Evolutionary conservation across 2,113 vertebrate genomes (phyloP).

Genomic region (Solenodon paradoxus): DNA sequence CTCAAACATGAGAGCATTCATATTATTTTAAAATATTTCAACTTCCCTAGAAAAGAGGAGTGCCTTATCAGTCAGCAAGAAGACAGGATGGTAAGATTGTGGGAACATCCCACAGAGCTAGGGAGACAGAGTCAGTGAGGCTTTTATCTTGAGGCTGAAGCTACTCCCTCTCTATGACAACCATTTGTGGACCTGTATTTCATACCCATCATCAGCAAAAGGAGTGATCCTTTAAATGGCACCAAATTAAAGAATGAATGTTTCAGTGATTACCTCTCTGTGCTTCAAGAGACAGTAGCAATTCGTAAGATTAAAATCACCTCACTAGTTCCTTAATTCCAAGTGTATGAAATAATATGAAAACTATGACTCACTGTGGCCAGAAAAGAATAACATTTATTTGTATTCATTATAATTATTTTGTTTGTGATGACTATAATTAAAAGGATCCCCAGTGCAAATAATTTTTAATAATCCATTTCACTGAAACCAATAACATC

Average conservation of each 20-base stretch:
- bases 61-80: slow-evolving; percentile 63
- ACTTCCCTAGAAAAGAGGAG: neutral
- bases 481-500: slow-evolving; percentile 72
- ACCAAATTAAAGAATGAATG: slow-evolving; percentile 77
- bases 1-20: neutral
- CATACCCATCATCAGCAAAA: slow-evolving; percentile 78
- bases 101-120: slow-evolving; percentile 69
- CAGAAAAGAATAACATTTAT: neutral
- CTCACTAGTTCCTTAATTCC: slow-evolving; percentile 68
- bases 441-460: slow-evolving; percentile 35
- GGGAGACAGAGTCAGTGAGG: slow-evolving; percentile 67
- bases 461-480: slow-evolving; percentile 76
- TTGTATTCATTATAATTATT: no score
- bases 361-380: slow-evolving; percentile 55
- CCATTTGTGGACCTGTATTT: slow-evolving; percentile 79
- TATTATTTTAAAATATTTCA: slow-evolving; percentile 59
- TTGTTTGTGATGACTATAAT: no score
- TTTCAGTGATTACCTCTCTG: slow-evolving; percentile 69
- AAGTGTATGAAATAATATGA: slow-evolving; percentile 78
- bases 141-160: slow-evolving; percentile 76
- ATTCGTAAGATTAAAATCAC: slow-evolving; percentile 60
- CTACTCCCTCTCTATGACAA: slow-evolving; percentile 71
- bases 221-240: slow-evolving; percentile 78
- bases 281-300: slow-evolving; percentile 77
- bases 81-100: slow-evolving; percentile 56